Percentiles rank a stretch among this genome's conserved stretches.
These are phyloP conservation scores for Yponomeuta cagnagella DNA, from an alignment of 2,888 invertebrate species.

Conservation along the genomic window DNA sequence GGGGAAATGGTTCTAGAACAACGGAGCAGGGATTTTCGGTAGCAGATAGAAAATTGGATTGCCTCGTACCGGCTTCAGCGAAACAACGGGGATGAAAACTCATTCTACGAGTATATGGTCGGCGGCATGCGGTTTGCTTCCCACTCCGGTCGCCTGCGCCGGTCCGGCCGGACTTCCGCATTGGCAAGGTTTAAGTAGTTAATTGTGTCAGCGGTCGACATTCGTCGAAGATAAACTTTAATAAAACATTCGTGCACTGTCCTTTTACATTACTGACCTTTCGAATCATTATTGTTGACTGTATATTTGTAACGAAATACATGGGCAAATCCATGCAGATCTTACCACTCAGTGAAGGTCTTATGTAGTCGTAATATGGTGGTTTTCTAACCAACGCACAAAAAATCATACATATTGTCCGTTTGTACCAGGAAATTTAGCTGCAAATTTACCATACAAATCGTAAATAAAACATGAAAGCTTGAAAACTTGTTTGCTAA, in stretches of 20 bases:
- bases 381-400: too few species aligned
- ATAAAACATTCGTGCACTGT: neutral
- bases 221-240: constrained; percentile 3
- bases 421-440: neutral
- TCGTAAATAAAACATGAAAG: neutral
- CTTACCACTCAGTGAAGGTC: too few species aligned
- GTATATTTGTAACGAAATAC: too few species aligned
- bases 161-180: constrained; percentile 25
- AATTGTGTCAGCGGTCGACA: constrained; percentile 38
- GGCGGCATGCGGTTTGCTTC: constrained; percentile 26
- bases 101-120: constrained; percentile 29
- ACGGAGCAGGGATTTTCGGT: constrained; percentile 41
- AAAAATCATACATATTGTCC: too few species aligned
- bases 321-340: too few species aligned
- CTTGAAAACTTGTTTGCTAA: neutral
- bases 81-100: constrained; percentile 47
- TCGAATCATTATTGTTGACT: neutral
- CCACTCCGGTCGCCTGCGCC: constrained; percentile 14
- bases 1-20: constrained; percentile 41
- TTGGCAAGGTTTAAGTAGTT: constrained; percentile 37
- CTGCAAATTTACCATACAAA: neutral
- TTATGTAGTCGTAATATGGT: too few species aligned
- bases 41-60: constrained; percentile 56
- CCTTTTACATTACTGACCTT: neutral
- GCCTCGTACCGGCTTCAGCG: constrained; percentile 40